Conservation (phyloP, 2,888 invertebrate species). For the Euzetes globulus region DNA sequence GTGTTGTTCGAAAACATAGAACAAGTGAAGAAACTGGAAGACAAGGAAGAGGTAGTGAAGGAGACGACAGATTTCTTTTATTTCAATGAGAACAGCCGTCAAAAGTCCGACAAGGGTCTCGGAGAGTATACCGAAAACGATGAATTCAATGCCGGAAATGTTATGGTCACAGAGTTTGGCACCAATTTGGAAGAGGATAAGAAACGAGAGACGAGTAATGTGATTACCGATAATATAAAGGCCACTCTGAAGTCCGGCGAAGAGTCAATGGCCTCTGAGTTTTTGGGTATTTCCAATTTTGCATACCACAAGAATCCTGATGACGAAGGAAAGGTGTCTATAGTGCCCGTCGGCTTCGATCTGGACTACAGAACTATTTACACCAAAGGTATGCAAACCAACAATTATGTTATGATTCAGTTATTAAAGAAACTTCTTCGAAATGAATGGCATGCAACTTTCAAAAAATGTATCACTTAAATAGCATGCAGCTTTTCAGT, state of each 20-base stretch:
- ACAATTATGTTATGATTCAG: too few relatives aligned
- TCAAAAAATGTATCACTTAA: too few relatives aligned
- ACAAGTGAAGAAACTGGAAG: not conserved
- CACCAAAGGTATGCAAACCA: conserved; percentile 65
- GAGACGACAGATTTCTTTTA: conserved; percentile 29
- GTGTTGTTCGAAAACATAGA: conserved; percentile 44
- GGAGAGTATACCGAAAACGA: not conserved
- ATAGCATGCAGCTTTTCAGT: too few relatives aligned
- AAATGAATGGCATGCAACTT: too few relatives aligned
- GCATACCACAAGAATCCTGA: not conserved
- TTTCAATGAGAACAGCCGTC: conserved; percentile 9
- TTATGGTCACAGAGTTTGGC: not conserved
- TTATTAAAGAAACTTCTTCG: too few relatives aligned
- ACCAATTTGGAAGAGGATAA: not conserved
- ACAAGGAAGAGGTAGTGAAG: not conserved
- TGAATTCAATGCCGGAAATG: not conserved
- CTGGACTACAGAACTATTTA: conserved; percentile 51
- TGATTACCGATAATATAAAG: not conserved
- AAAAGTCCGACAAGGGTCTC: not conserved
- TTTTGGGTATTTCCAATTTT: conserved; percentile 5
- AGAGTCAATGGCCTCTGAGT: conserved; percentile 8
- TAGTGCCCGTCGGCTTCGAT: conserved; percentile 31
- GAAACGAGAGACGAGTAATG: not conserved
- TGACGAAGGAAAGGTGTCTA: conserved; percentile 17
- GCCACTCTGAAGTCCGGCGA: not conserved